Base-by-base conservation (phyloP, 2,113 vertebrate species). In the Apodemus sylvaticus region DNA sequence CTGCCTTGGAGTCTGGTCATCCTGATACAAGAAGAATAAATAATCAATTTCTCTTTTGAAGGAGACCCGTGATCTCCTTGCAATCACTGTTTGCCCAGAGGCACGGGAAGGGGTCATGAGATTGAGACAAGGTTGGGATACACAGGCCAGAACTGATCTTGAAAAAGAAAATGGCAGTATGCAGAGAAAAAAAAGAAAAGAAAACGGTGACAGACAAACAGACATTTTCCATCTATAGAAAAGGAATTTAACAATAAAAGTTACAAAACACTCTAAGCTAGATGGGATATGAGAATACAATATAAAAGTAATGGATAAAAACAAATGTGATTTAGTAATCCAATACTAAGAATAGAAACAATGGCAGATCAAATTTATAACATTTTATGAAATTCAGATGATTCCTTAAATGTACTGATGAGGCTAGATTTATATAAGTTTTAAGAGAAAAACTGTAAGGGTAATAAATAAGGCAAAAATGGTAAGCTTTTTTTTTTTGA, bases 391-490 rank as follows among this genome's bases (percentile, higher is more conserved):
- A 90, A 76, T 85, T 90, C 14, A 51, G 22, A 58, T 86, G n/a
- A 22, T n/a, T 96, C 22, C 89, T 31, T 22, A 94, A 90, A 88
- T 14, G 36, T 11, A 77, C 53, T 60, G 31, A 34, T 91, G 48
- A 70, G 70, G 34, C 77, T 91, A 77, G 16, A 26, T 17, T 76
- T 70, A 71, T 71, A 70, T 76, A 94, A 74, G 24, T 70, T 73
- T 90, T 74, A 92, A 60, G n/a, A 82, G 31, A 90, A 76, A 92
- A 71, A 55, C 19, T 51, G 14, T 55, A 45, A 77, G 20, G 26
- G 26, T 83, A 45, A 93, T 83, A 92, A 89, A 86, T 93, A 86
- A 92, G n/a, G 89, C 24, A 91, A 94, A 74, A 82, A 93, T 34
- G 34, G 14, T n/a, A 89, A 51, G 39, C 13, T 45, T 34, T 64